Conservation (phyloP, 2,113 vertebrate species). For the Pipa parva region DNA sequence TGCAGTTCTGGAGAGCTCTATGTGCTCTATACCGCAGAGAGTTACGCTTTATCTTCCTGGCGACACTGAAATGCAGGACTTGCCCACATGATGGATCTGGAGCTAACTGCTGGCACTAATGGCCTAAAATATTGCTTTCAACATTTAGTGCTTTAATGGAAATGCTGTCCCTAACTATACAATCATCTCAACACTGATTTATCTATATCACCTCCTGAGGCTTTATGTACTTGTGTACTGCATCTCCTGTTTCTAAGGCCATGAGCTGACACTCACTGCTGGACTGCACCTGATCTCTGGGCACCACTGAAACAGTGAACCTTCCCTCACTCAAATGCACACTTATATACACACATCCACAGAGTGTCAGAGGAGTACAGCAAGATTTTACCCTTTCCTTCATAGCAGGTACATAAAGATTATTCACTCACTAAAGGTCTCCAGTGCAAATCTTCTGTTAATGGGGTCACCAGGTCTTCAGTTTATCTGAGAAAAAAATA, state of each 20-base stretch:
- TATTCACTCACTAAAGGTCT: background rate
- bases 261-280: slow-evolving; percentile 23
- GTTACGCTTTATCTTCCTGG: background rate
- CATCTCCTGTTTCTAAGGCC: background rate
- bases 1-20: background rate
- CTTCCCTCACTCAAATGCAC: background rate
- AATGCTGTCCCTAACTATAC: background rate
- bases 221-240: background rate
- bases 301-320: background rate
- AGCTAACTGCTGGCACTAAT: background rate
- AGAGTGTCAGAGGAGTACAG: slow-evolving; percentile 6
- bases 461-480: no score
- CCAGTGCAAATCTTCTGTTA: background rate
- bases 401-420: slow-evolving; percentile 14
- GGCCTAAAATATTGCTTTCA: background rate
- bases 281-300: slow-evolving; percentile 3
- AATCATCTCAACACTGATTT: slow-evolving; percentile 4
- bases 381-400: background rate
- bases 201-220: background rate
- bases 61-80: background rate
- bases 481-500: no score
- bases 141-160: slow-evolving; percentile 9
- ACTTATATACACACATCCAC: background rate
- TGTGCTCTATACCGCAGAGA: background rate
- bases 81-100: background rate